Evolutionary conservation across 35 echinoderm and acorn worm genomes (phyloP), one percentile per base, ranked within the genome.

Genomic region (Chiridota heheva): DNA sequence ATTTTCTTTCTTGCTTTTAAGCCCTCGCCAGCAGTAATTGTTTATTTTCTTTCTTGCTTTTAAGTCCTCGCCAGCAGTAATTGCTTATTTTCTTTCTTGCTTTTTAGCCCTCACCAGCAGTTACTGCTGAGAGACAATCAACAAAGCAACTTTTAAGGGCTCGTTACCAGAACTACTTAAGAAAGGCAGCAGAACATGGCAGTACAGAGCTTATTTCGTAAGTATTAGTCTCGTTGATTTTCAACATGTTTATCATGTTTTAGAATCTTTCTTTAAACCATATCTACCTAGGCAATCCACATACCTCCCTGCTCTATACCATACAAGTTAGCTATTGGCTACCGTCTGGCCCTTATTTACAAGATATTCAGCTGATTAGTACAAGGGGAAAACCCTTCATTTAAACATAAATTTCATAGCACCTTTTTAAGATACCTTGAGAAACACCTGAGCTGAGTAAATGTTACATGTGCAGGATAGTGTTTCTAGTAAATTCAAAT

Each of bases 131-230:
- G 2, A 63, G 17, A 22, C 61, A 30, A 38, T 24, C 58, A 47
- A 70, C 78, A 25, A 56, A 72, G 51, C 45, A 75, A 40, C 48
- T 70, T 20, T 58, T 95, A 53, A 28, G 89, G 32, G 42, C 65
- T 2, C 82, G 86, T 42, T 89, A 89, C 59, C 44, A 95, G 32
- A 89, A 79, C 18, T 89, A 85, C 67, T 71, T 55, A 40, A 28
- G 56, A 24, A 53, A 33, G n/a, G 83, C 83, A 53, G 78, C 57
- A 57, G 16, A 79, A 32, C 82, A 84, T 79, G 86, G 86, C 18
- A 44, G 76, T 4, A 43, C 63, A 38, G 66, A 83, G 57, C 20
- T 77, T 27, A 84, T 95, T 75, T 81, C 91, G 91, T 95, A 67
- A 95, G 91, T 76, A 53, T 3, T n/a, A 57, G 18, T 34, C 3